Evolutionary conservation across 2,113 vertebrate genomes (phyloP).

Genomic region (Tychaedon coryphoeus): DNA sequence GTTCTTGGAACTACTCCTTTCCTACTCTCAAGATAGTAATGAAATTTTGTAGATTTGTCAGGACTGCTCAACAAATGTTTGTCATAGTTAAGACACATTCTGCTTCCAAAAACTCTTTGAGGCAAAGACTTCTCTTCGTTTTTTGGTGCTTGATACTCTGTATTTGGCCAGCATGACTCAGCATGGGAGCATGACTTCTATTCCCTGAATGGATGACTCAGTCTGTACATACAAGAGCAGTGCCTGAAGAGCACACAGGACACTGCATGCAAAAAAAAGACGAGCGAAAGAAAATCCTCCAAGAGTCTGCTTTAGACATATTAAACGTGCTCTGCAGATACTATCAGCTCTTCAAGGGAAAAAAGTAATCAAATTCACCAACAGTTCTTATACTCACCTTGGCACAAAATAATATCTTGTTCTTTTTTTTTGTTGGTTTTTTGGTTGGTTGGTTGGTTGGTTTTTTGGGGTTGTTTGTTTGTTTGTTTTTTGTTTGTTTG

Average conservation of each 20-base stretch:
- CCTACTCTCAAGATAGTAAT: not conserved
- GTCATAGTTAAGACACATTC: not conserved
- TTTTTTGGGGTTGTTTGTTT: no score
- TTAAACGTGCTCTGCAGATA: not conserved
- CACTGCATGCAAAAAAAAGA: accelerated
- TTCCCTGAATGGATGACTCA: constrained; percentile 15
- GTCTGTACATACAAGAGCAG: not conserved
- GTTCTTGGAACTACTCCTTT: not conserved
- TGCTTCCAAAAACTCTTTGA: not conserved
- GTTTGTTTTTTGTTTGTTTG: not conserved
- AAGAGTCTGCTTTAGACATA: not conserved
- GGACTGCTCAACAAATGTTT: not conserved
- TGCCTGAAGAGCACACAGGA: not conserved
- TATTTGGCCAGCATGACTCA: not conserved
- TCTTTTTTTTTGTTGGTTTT: not conserved
- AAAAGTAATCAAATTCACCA: not conserved
- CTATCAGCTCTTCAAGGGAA: not conserved
- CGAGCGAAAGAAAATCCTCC: not conserved
- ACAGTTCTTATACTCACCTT: not conserved
- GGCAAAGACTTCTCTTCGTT: not conserved
- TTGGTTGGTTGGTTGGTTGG: not conserved
- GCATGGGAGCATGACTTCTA: accelerated
- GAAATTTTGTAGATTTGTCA: not conserved
- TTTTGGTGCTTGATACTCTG: not conserved
- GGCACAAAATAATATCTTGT: not conserved